These are phyloP conservation scores for Phenganax marumi DNA, from an alignment of 92 coral and sea anemone species.

Conservation along the genomic window DNA sequence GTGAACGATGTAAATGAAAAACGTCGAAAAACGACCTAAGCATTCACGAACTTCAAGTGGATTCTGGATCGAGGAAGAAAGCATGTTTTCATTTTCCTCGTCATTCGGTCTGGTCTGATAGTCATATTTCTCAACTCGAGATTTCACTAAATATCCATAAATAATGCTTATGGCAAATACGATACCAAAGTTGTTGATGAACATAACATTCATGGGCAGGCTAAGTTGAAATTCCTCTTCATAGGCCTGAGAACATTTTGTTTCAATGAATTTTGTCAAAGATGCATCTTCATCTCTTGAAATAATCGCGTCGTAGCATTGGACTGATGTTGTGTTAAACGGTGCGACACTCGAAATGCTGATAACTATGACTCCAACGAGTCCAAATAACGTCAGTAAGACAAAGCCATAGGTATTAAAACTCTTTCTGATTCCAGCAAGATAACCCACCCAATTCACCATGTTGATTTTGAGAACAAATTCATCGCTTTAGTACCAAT, in stretches of 20 bases:
- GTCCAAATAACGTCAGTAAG: background rate
- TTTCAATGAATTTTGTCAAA: background rate
- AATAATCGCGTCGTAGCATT: background rate
- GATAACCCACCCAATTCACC: no score
- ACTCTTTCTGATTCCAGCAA: background rate
- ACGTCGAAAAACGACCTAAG: background rate
- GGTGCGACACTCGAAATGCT: background rate
- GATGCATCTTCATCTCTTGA: background rate
- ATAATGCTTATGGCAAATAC: background rate
- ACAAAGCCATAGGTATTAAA: background rate
- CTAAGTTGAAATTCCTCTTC: background rate
- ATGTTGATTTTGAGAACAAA: no score
- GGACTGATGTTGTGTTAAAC: background rate
- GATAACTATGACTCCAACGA: background rate
- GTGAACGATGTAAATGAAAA: background rate
- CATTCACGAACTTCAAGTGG: background rate
- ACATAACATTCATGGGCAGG: background rate
- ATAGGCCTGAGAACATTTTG: conserved; percentile 8
- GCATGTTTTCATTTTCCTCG: background rate
- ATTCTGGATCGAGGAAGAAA: background rate
- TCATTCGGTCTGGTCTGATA: background rate
- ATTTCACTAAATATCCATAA: background rate
- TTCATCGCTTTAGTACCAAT: no score
- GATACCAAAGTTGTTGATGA: background rate
- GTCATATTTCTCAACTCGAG: conserved; percentile 3